Evolutionary conservation across 2,888 invertebrate species (phyloP).

Genomic region (Drosophila lutescens): DNA sequence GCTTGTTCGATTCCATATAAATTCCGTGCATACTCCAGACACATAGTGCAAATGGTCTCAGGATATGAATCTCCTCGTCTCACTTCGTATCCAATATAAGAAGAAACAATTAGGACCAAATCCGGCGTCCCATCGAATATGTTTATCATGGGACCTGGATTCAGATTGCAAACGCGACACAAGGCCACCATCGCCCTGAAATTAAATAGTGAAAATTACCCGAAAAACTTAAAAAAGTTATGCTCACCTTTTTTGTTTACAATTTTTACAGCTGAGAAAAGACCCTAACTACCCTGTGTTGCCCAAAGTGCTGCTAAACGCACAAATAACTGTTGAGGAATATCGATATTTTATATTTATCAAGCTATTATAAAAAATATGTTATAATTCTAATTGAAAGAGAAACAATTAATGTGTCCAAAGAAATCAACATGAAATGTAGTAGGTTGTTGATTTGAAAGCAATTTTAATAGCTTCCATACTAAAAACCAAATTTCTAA

Average conservation of each 20-base stretch:
- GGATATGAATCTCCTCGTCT: not conserved
- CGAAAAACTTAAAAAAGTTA: no score
- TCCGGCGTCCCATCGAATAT: conserved; percentile 1
- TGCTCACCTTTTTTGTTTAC: not conserved
- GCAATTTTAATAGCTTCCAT: no score
- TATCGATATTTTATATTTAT: no score
- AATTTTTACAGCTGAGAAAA: not conserved
- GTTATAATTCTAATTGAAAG: no score
- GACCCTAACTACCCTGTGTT: not conserved
- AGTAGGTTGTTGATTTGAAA: no score
- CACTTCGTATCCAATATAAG: not conserved
- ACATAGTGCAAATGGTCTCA: not conserved
- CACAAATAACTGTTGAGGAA: no score
- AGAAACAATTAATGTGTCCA: no score
- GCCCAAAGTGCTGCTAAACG: no score
- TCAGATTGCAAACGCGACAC: conserved; percentile 5
- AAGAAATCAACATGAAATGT: no score
- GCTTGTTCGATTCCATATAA: not conserved
- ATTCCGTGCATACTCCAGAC: not conserved
- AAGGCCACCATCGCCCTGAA: not conserved
- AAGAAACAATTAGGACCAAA: not conserved
- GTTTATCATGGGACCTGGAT: not conserved
- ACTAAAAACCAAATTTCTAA: no score
- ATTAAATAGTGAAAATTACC: not conserved
- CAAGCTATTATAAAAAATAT: no score